Conservation (phyloP, 2,797 vertebrate genomes). For the Poeciliopsis turneri region DNA sequence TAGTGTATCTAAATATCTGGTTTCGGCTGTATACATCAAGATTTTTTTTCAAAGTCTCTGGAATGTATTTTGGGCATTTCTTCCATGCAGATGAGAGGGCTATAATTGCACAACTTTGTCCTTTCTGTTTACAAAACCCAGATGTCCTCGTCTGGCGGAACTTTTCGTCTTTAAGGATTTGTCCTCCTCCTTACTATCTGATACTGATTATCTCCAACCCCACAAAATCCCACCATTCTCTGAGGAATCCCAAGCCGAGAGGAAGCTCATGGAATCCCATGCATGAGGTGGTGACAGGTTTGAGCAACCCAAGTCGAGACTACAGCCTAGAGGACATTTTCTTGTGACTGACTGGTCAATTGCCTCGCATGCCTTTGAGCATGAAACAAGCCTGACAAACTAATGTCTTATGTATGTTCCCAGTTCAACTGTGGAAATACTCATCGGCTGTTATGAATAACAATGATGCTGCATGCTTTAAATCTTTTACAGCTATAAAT, state of each 20-base stretch:
- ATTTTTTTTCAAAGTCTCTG: background rate
- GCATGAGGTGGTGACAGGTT: conserved; percentile 78
- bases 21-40: background rate
- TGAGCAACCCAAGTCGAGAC: conserved; percentile 72
- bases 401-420: conserved; percentile 29
- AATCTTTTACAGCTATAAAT: background rate
- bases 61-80: conserved; percentile 1
- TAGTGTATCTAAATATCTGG: background rate
- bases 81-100: background rate
- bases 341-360: conserved; percentile 39
- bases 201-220: conserved; percentile 60
- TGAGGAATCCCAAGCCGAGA: conserved; percentile 67
- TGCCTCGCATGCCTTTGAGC: conserved; percentile 47
- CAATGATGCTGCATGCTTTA: background rate
- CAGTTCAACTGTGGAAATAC: conserved; percentile 14
- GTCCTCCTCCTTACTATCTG: conserved; percentile 53
- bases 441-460: background rate
- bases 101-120: conserved; percentile 57
- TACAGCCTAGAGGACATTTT: conserved; percentile 61
- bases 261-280: conserved; percentile 80
- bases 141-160: conserved; percentile 61
- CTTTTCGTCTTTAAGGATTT: conserved; percentile 60
- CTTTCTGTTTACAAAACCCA: conserved; percentile 68
- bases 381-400: conserved; percentile 57
- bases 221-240: conserved; percentile 21